Evolutionary conservation across 2,113 vertebrate genomes (phyloP), one percentile per base, ranked within the genome.

Genomic region (Panthera uncia): DNA sequence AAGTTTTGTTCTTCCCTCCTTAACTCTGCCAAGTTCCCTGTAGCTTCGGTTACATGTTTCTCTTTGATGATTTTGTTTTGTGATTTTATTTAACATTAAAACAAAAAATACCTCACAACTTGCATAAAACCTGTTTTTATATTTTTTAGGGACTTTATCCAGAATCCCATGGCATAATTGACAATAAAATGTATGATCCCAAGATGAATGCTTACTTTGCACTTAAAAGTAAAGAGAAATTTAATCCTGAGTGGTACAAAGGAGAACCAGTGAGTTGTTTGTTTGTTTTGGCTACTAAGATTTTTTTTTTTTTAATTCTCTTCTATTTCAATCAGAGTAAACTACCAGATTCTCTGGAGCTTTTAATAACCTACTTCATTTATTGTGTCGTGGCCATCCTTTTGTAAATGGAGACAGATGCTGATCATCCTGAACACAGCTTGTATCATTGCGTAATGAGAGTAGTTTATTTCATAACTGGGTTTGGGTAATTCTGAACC

Each of bases 181-280:
- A 99, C 98, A 99, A 99, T 98, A 99, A 99, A 98, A 99, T 99
- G 98, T 99, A 99, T 85, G 99, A 99, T 38, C 99, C 99, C 74
- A 97, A 93, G 57, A 99, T 97, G 83, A 99, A 99, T 45, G 96
- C 98, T 76, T 98, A 45, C 33, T 99, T 99, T 98, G 99, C 98
- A 66, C 98, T 99, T 80, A 99, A 29, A 98, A 98, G 21, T 4
- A 0, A 97, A 0, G 99, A 99, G 98, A 99, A 99, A 97, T 99
- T 98, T 95, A 99, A 99, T 95, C 96, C 99, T 0, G 86, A 95
- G n/a, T 99, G 99, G 99, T 99, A 99, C 98, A 99, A 99, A 98
- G 99, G 99, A 91, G 99, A 99, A 98, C 99, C 99, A 29, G 99
- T 99, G 98, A 99, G 99, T 99, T 95, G 45, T 85, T 88, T 86